Base-by-base conservation (phyloP, 2,888 invertebrate genomes). In the Sminthurides aquaticus region DNA sequence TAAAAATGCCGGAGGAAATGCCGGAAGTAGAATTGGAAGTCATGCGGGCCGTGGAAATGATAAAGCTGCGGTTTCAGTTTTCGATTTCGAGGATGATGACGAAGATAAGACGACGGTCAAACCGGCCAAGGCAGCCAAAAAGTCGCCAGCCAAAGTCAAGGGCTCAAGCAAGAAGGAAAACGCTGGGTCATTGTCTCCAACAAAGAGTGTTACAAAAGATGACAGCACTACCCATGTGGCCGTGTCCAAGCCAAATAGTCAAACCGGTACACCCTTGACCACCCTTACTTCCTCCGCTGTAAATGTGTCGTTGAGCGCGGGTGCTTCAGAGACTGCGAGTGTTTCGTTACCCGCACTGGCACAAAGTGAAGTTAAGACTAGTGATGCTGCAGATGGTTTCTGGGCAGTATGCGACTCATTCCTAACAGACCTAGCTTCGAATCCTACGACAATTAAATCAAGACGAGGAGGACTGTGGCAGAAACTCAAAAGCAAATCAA, bases 21-120 rank as follows among this genome's bases (percentile, higher is more conserved):
- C 43, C 15, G n/a, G n/a, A n/a, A 11, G 8, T 15, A 5, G 68
- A 24, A 28, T 27, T 22, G 52, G 52, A 11, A 52, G 48, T 11
- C 64, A 57, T 49, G 57, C 28, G 20, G 58, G 61, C 25, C 57
- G 27, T 29, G 66, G 62, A 48, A 15, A 55, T 60, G 29, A 59
- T 84, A 54, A 84, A 83, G 57, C 63, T 74, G 84, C 84, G 5
- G 83, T 84, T 1, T 84, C 84, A 25, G 83, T 85, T 49, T 85
- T 85, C 76, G 85, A 85, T 77, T 85, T 85, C 75, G 81, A 82
- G 18, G 85, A 85, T 71, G 83, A 82, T 61, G 85, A 84, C 73
- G 83, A 85, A 22, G 87, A 88, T 77, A 56, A 56, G 28, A 43
- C 11, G 28, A 57, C 59, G 25, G 20, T 58, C 1, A 67, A 64